Conservation (phyloP, 2,113 vertebrate species). For the Periophthalmodon schlosseri region DNA sequence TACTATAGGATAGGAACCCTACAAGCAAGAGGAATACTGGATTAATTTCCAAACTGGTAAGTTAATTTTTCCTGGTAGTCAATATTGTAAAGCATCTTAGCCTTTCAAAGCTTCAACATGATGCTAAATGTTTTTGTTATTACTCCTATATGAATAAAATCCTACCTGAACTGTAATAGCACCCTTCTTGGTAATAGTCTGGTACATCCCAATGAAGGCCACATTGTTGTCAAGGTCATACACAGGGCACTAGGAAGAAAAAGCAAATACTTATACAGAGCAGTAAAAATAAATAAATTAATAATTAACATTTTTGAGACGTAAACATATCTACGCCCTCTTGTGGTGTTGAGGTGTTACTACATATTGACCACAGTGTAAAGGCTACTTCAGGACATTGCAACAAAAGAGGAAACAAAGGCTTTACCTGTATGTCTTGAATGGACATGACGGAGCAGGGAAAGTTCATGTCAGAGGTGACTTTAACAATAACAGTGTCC, state of each 20-base stretch:
- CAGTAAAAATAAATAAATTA: not conserved
- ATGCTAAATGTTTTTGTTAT: not conserved
- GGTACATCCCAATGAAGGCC: conserved; percentile 97
- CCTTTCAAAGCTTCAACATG: not conserved
- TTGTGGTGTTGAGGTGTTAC: not conserved
- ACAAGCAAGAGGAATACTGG: too few species aligned
- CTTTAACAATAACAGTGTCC: conserved; percentile 94
- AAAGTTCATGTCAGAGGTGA: conserved; percentile 88
- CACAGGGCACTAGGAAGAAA: conserved; percentile 85
- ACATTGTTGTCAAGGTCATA: conserved; percentile 98
- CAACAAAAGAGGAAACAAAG: not conserved
- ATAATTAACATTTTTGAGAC: fast-evolving
- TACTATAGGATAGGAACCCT: too few species aligned
- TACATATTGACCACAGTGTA: not conserved
- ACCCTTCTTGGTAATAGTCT: conserved; percentile 97
- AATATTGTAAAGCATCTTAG: too few species aligned
- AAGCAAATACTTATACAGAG: not conserved
- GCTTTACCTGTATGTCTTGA: conserved; percentile 91
- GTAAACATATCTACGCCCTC: not conserved
- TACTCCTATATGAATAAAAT: not conserved
- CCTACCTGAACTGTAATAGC: conserved; percentile 97
- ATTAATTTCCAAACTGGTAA: too few species aligned
- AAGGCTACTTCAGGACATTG: conserved; percentile 20
- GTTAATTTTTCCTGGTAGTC: too few species aligned
- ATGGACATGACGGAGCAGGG: conserved; percentile 97